Evolutionary conservation across 2,113 vertebrate genomes (phyloP), one percentile per base, ranked within the genome.

Genomic region (Apodemus sylvaticus): DNA sequence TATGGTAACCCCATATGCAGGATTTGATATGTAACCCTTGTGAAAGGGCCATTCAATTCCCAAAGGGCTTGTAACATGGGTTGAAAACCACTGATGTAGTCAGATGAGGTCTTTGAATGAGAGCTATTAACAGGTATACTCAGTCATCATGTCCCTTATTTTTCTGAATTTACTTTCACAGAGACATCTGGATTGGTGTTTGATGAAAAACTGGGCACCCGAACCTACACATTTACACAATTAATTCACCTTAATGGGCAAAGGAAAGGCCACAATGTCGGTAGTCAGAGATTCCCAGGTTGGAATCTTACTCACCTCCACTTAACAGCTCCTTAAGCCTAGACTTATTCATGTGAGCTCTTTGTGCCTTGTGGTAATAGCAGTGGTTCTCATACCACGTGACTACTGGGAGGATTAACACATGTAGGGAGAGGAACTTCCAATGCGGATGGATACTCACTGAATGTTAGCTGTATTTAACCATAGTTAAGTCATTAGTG

Each of bases 341-440:
- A 48, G 51, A 7, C 2, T 60, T 48, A 64, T 64, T 78, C 29
- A 45, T 36, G 26, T 79, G 66, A 76, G 77, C 31, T 79, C 10
- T 78, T 79, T 95, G 39, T 92, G 70, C 24, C 86, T 96, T 79
- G 53, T 51, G 48, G 78, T 77, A 73, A 39, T 86, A 51, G 42
- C 31, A 66, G n/a, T 85, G n/a, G 66, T 74, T 78, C 48, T 29
- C 9, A 20, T 60, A 36, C 34, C 20, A 31, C 71, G 34, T 79
- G 62, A 6, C 26, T 51, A 26, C n/a, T 48, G 68, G 48, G 62
- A 87, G 89, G 24, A 66, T 83, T 42, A 73, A 83, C 70, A 68
- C 77, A 26, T 53, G 29, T 24, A 83, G 53, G n/a, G 60, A 74
- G 70, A 89, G 64, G 5, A 90, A 10, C 39, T 39, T 86, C 55